These are phyloP conservation scores for Dryadula phaetusa DNA, from an alignment of 2,888 invertebrate genomes.

Conservation along the genomic window DNA sequence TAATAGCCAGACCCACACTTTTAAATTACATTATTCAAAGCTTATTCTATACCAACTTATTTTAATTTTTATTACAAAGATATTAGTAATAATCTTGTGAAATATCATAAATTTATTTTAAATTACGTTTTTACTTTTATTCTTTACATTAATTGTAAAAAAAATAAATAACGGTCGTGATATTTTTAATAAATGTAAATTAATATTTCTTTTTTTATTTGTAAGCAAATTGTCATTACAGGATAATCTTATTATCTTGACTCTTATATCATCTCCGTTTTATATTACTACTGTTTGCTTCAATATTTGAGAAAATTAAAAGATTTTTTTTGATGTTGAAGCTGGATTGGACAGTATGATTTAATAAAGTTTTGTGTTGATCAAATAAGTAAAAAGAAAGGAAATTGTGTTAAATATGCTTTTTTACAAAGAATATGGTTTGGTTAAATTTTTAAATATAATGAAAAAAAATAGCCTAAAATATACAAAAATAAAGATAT, in stretches of 20 bases:
- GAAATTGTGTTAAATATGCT: not conserved
- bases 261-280: conserved; percentile 33
- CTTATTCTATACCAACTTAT: too few species aligned
- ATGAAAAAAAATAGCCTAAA: not conserved
- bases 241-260: conserved; percentile 31
- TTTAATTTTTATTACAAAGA: too few species aligned
- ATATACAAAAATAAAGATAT: not conserved
- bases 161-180: not conserved
- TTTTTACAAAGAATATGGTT: not conserved
- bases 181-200: not conserved
- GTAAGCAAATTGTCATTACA: conserved; percentile 28
- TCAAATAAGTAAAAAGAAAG: not conserved
- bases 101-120: too few species aligned
- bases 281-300: conserved; percentile 35
- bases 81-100: too few species aligned
- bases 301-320: conserved; percentile 20
- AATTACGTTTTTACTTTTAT: too few species aligned
- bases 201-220: not conserved
- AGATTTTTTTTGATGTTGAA: conserved; percentile 20
- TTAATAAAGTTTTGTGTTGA: conserved; percentile 8
- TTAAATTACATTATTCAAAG: too few species aligned
- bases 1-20: too few species aligned
- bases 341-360: not conserved
- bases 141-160: not conserved
- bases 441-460: not conserved